Evolutionary conservation across 2,113 vertebrate genomes (phyloP).

Genomic region (Catharus bicknelli): DNA sequence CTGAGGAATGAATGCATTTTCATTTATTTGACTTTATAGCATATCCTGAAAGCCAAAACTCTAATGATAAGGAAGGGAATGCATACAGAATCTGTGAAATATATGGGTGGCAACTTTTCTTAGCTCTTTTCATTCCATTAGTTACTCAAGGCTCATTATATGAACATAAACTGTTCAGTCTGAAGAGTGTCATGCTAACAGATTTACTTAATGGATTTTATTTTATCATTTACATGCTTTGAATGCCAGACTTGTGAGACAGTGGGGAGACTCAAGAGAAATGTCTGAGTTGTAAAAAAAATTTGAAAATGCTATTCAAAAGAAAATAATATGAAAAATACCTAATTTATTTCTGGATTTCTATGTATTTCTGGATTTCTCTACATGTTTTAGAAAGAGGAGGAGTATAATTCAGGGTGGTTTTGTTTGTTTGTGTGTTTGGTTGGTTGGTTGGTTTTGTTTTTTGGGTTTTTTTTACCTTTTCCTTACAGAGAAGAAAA

Average conservation of each 20-base stretch:
- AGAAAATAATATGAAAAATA: background rate
- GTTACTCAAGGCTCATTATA: conserved; percentile 13
- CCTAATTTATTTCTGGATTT: background rate
- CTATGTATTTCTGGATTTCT: background rate
- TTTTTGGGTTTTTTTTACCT: background rate
- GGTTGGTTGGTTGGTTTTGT: no score
- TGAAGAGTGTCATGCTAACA: background rate
- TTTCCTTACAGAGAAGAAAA: background rate
- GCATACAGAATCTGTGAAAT: background rate
- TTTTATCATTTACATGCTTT: background rate
- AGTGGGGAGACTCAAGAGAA: background rate
- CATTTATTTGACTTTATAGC: background rate
- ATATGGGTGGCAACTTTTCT: background rate
- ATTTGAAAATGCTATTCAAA: background rate
- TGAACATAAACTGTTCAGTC: background rate
- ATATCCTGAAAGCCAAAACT: background rate
- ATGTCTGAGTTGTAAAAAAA: background rate
- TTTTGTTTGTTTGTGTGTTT: background rate
- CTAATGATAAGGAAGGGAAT: background rate
- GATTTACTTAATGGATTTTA: conserved; percentile 12
- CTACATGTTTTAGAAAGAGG: background rate
- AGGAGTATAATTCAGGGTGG: background rate
- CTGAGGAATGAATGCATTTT: background rate
- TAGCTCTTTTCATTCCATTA: conserved; percentile 16
- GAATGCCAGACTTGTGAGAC: background rate